phyloP scores from a whole-genome alignment of 2,113 vertebrate genomes.

The Eubucco bourcierii region DNA sequence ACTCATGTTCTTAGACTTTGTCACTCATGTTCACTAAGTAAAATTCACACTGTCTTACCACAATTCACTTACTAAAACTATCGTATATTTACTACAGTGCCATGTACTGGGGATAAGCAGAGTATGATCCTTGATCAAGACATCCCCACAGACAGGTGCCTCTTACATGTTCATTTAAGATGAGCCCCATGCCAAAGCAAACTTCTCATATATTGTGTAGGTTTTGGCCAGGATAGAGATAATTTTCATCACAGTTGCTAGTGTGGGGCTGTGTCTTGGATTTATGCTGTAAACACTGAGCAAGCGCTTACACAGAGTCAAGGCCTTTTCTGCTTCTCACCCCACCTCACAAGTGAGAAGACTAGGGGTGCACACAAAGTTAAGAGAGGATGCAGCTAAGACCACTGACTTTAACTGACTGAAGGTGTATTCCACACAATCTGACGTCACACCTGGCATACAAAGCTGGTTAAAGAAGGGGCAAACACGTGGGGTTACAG shows the following conservation, averaged over 20 bases:
- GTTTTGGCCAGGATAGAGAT: not conserved
- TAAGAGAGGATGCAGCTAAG: no score
- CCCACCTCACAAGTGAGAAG: no score
- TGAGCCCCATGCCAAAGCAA: not conserved
- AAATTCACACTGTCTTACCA: not conserved
- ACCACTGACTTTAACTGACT: no score
- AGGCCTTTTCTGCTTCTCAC: no score
- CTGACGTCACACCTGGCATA: not conserved
- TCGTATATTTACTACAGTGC: not conserved
- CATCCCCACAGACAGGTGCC: not conserved
- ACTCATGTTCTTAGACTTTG: not conserved
- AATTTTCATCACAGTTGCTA: no score
- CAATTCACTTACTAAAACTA: not conserved
- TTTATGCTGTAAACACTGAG: no score
- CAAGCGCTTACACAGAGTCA: no score
- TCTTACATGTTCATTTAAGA: not conserved
- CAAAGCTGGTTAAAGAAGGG: not conserved
- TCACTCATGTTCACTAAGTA: not conserved
- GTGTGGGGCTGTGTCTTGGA: no score
- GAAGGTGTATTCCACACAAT: no score
- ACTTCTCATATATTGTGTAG: not conserved
- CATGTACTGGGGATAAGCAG: not conserved
- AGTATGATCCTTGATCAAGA: not conserved
- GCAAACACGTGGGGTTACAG: no score
- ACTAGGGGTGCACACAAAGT: no score